Evolutionary conservation across 2,797 vertebrate genomes (phyloP).

Genomic region (Dipus sagitta): DNA sequence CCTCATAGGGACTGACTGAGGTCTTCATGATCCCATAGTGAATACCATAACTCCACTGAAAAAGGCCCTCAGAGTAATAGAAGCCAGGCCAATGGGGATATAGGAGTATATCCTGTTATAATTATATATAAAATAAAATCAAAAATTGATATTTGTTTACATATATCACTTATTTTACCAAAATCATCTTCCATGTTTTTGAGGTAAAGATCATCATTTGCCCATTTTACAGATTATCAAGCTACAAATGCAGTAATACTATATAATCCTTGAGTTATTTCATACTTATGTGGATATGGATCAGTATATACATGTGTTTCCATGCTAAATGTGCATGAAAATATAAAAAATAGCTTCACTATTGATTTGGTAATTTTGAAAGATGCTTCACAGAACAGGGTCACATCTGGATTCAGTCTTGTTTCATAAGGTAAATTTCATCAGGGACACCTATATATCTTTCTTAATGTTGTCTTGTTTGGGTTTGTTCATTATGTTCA

Average conservation of each 20-base stretch:
- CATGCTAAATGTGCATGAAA: too few species aligned
- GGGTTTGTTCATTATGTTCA: neutral
- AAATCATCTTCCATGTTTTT: neutral
- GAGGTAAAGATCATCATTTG: neutral
- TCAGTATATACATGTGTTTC: too few species aligned
- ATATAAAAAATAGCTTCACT: neutral
- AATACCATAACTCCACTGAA: too few species aligned
- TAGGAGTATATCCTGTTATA: too few species aligned
- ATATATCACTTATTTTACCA: conserved; percentile 29
- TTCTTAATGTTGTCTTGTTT: conserved; percentile 51
- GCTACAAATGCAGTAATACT: neutral
- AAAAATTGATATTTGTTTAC: neutral
- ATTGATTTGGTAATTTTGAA: conserved; percentile 49
- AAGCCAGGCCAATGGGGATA: too few species aligned
- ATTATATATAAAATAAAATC: too few species aligned
- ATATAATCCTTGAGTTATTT: conserved; percentile 34
- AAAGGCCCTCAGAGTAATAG: too few species aligned
- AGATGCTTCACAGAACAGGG: neutral
- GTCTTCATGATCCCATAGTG: too few species aligned
- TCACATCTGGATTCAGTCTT: conserved; percentile 25
- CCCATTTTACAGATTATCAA: conserved; percentile 37
- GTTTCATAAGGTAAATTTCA: conserved; percentile 23
- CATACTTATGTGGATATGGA: neutral
- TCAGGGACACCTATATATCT: conserved; percentile 56
- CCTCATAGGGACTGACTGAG: too few species aligned